A percentile compares a stretch with the other conserved stretches of the same genome.
Evolutionary conservation across 2,113 vertebrate genomes (phyloP).

Genomic region (Phalacrocorax brasilianus): DNA sequence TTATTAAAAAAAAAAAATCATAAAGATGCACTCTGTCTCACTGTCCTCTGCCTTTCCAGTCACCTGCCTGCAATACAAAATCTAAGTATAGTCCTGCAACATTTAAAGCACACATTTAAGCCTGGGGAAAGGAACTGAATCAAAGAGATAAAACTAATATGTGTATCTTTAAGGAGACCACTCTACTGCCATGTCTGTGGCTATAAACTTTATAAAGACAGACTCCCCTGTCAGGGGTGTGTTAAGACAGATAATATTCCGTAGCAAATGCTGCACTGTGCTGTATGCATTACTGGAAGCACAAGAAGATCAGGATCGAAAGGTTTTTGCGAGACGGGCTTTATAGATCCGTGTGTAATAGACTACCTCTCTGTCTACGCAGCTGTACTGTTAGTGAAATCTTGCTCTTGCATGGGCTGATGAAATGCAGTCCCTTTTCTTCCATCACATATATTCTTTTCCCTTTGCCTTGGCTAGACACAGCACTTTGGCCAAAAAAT

Average conservation of each 20-base stretch:
- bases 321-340: not conserved
- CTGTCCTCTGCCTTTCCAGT: not conserved
- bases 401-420: not conserved
- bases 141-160: not conserved
- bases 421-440: not conserved
- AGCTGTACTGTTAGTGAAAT: not conserved
- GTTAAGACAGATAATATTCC: conserved; percentile 3
- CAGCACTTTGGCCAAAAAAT: not conserved
- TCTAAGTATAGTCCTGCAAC: not conserved
- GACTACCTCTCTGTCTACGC: not conserved
- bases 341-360: not conserved
- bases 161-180: not conserved
- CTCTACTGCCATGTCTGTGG: not conserved
- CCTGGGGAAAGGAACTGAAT: conserved; percentile 2
- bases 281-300: not conserved
- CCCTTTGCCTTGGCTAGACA: not conserved
- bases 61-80: not conserved
- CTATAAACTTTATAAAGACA: conserved; percentile 1
- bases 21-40: not conserved
- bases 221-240: conserved; percentile 18
- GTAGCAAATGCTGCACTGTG: not conserved
- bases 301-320: not conserved
- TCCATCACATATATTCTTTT: not conserved
- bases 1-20: not conserved
- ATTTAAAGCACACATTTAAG: not conserved